phyloP scores from a whole-genome alignment of 2,113 vertebrate species.

The Marmota flaviventris region DNA sequence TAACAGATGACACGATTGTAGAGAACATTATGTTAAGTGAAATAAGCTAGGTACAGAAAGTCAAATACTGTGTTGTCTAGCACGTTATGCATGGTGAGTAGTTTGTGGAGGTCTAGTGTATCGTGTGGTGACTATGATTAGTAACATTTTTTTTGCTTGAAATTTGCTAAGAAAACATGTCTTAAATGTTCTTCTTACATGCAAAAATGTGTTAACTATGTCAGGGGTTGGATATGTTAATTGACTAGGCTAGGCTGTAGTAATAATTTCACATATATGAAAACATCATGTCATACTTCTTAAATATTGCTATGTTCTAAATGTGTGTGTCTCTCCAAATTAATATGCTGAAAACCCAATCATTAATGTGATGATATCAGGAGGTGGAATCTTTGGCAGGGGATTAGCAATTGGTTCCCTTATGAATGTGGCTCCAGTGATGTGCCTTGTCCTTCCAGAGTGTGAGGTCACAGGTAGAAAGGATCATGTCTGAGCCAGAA shows the following conservation, averaged over 20 bases:
- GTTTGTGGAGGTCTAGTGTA: background rate
- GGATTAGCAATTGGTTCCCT: background rate
- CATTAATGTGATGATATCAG: background rate
- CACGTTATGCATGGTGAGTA: background rate
- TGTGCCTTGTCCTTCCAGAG: background rate
- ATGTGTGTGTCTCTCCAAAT: background rate
- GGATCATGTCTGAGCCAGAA: background rate
- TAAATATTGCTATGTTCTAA: background rate
- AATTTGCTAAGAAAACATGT: background rate
- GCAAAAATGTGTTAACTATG: background rate
- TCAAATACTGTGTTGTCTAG: background rate
- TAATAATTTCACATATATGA: background rate
- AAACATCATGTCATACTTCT: background rate
- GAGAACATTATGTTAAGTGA: background rate
- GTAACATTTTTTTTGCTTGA: background rate
- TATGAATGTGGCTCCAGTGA: background rate
- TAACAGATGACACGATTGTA: background rate
- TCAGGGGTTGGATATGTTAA: background rate
- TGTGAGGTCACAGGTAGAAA: background rate
- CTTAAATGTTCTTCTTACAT: background rate
- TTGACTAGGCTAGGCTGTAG: background rate
- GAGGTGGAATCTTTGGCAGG: background rate
- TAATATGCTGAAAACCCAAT: background rate
- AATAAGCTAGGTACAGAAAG: background rate
- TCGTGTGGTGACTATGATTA: background rate